A percentile compares a stretch with the other conserved stretches of the same genome.
These are phyloP conservation scores for Erannis defoliaria DNA, from an alignment of 2,888 invertebrate species.

Conservation along the genomic window DNA sequence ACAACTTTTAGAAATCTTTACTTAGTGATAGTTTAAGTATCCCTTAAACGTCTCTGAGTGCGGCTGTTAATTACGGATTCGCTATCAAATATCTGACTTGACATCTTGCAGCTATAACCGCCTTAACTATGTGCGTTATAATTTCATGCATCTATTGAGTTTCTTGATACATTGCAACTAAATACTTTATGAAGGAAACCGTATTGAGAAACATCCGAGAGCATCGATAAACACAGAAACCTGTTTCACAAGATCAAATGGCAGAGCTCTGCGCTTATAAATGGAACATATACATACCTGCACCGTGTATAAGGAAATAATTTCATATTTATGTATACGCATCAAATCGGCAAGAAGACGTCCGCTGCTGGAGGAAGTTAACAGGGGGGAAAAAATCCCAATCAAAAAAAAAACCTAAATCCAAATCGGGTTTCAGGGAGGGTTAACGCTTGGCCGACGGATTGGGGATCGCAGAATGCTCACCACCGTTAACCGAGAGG, in stretches of 20 bases:
- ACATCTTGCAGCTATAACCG: neutral
- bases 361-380: too few relatives aligned
- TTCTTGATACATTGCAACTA: conserved; percentile 13
- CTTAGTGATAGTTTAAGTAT: too few relatives aligned
- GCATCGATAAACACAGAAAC: conserved; percentile 29
- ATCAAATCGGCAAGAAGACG: too few relatives aligned
- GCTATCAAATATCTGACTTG: conserved; percentile 11
- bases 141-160: conserved; percentile 3
- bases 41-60: too few relatives aligned
- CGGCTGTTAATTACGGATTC: too few relatives aligned
- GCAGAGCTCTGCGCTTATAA: conserved; percentile 17
- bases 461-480: too few relatives aligned
- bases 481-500: too few relatives aligned
- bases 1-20: too few relatives aligned
- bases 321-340: neutral
- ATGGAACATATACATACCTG: conserved; percentile 1
- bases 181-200: conserved; percentile 22
- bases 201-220: conserved; percentile 29
- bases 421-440: too few relatives aligned
- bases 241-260: conserved; percentile 36
- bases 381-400: too few relatives aligned
- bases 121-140: neutral
- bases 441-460: too few relatives aligned
- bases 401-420: too few relatives aligned
- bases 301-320: conserved; percentile 18